Evolutionary conservation across 2,797 vertebrate species (phyloP), one percentile per base, ranked within the genome.

Genomic region (Staurois parvus): DNA sequence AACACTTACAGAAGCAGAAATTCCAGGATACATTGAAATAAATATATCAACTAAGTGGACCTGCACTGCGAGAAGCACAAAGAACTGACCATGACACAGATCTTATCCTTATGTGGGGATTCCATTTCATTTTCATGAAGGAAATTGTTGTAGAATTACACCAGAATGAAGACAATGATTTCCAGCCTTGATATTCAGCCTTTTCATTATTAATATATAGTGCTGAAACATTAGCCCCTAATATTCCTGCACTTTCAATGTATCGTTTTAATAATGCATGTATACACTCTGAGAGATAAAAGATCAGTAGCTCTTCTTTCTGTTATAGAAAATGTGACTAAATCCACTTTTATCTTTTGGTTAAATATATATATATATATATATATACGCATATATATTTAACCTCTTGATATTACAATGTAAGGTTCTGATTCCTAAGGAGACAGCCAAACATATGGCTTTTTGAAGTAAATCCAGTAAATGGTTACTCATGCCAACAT

Each of bases 201-300:
- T 45, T 48, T 79, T 86, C 79, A 78, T 86, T 83, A 86, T 83
- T 86, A 86, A 86, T 86, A 86, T 78, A 86, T 86, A 78, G 42
- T 11, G 48, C 66, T 13, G 67, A 83, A 81, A 78, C 85, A 78
- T 86, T 86, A 86, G 6, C 67, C 37, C 17, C 21, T 62, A 82
- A 78, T 76, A 66, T 83, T 73, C 29, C 21, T 17, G 40, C 85
- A 37, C 81, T 86, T 83, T 69, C 37, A 19, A 72, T 77, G 68
- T 73, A 82, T 76, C 21, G 45, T 81, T 86, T 86, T 67, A 86
- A 83, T 86, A 82, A 83, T 83, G 48, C 67, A 83, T 85, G 84
- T 70, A 52, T 72, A 77, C 77, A 76, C 40, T 78, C 56, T 19
- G 13, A 42, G 40, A 85, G 84, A 79, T 85, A 78, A 86, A 83